Percentiles rank a stretch among this genome's conserved stretches.
Conservation (phyloP, 2,113 vertebrate genomes). For the Ictalurus punctatus region DNA sequence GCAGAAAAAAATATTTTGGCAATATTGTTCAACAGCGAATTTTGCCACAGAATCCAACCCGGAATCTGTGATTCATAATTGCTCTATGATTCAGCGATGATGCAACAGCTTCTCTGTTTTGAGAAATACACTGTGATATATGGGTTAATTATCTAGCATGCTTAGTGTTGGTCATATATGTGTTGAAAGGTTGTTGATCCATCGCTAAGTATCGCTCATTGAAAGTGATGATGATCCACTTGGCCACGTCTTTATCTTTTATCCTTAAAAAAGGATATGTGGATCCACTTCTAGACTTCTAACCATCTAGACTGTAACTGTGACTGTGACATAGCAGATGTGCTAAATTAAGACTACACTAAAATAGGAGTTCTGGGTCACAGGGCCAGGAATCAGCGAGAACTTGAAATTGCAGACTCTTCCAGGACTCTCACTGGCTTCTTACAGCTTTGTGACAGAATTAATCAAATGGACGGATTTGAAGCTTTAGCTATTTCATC, state of each 20-base stretch:
- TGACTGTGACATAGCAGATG: slow-evolving; percentile 1
- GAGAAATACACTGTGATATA: not conserved
- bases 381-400: slow-evolving; percentile 36
- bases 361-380: slow-evolving; percentile 25
- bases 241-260: not conserved
- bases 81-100: not conserved
- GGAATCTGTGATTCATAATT: not conserved
- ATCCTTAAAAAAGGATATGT: not conserved
- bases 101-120: not conserved
- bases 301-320: not conserved
- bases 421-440: not conserved
- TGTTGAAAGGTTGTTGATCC: not conserved
- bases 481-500: not conserved
- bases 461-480: not conserved
- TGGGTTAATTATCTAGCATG: not conserved
- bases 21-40: not conserved
- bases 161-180: not conserved
- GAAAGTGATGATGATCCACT: not conserved
- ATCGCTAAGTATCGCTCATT: not conserved
- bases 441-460: not conserved
- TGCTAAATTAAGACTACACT: slow-evolving; percentile 41
- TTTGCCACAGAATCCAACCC: not conserved
- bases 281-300: not conserved
- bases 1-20: not conserved
- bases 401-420: slow-evolving; percentile 41